Evolutionary conservation across 2,113 vertebrate species (phyloP).

Genomic region (Sminthopsis crassicaudata): DNA sequence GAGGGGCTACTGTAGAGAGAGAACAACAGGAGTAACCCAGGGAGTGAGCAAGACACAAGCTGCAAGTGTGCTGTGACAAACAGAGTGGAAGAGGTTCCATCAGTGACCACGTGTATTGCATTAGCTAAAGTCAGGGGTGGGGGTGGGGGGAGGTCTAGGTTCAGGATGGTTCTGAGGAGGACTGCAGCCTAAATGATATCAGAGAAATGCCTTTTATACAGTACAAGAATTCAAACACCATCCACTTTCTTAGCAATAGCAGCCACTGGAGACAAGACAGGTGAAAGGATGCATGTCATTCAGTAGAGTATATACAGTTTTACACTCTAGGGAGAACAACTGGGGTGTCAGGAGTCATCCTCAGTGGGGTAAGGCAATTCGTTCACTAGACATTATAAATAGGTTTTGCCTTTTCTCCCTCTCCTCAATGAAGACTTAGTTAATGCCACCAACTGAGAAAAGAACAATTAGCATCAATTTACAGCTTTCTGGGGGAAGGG

Average conservation of each 20-base stretch:
- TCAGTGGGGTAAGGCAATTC: background rate
- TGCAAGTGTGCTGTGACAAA: slow-evolving; percentile 11
- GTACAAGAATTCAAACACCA: slow-evolving; percentile 44
- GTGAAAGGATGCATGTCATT: background rate
- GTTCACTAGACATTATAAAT: background rate
- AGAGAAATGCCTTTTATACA: slow-evolving; percentile 58
- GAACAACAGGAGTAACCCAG: background rate
- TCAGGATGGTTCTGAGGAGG: background rate
- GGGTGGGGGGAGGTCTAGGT: background rate
- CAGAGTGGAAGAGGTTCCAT: slow-evolving; percentile 50
- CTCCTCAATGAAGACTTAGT: background rate
- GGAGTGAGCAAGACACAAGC: background rate
- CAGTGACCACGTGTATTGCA: slow-evolving; percentile 66
- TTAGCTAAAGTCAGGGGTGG: slow-evolving; percentile 14
- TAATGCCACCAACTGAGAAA: background rate
- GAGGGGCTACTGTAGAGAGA: background rate
- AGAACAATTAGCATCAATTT: background rate
- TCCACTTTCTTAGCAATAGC: slow-evolving; percentile 7
- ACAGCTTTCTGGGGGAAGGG: slow-evolving; percentile 18
- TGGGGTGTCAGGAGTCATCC: background rate
- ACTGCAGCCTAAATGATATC: slow-evolving; percentile 4
- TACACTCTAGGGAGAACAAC: background rate
- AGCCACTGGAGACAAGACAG: slow-evolving; percentile 31
- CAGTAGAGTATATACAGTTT: slow-evolving; percentile 54
- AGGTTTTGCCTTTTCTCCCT: background rate